phyloP scores from a whole-genome alignment of 2,888 invertebrate genomes.

The Mythimna loreyi region DNA sequence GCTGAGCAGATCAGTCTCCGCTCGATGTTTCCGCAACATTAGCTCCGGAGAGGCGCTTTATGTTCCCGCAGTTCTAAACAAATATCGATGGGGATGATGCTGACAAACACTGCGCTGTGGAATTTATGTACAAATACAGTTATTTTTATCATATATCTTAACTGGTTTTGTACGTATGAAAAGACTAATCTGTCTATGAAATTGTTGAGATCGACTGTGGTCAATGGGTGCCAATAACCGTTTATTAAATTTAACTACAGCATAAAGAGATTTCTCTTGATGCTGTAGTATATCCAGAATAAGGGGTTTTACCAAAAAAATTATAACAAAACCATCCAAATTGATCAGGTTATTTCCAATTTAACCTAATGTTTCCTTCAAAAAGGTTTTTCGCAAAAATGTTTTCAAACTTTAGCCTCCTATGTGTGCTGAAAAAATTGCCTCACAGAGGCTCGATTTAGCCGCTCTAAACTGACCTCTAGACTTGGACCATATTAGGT shows the following conservation, averaged over 20 bases:
- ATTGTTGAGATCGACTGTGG: no score
- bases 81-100: conserved; percentile 20
- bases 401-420: background rate
- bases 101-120: conserved; percentile 11
- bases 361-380: background rate
- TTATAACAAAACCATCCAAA: no score
- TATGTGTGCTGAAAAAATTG: conserved; percentile 9
- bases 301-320: no score
- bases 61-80: conserved; percentile 45
- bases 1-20: conserved; percentile 52
- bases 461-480: conserved; percentile 17
- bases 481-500: conserved; percentile 7
- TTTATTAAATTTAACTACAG: background rate
- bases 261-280: no score
- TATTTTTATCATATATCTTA: background rate
- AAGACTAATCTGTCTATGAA: no score
- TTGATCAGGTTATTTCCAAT: no score
- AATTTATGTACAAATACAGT: conserved; percentile 8
- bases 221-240: no score
- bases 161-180: background rate
- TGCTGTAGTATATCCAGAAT: no score
- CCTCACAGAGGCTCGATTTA: conserved; percentile 17
- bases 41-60: conserved; percentile 41
- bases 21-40: conserved; percentile 62
- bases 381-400: background rate